A percentile compares a stretch with the other conserved stretches of the same genome.
Evolutionary conservation across 2,113 vertebrate genomes (phyloP).

Genomic region (Macrotis lagotis): DNA sequence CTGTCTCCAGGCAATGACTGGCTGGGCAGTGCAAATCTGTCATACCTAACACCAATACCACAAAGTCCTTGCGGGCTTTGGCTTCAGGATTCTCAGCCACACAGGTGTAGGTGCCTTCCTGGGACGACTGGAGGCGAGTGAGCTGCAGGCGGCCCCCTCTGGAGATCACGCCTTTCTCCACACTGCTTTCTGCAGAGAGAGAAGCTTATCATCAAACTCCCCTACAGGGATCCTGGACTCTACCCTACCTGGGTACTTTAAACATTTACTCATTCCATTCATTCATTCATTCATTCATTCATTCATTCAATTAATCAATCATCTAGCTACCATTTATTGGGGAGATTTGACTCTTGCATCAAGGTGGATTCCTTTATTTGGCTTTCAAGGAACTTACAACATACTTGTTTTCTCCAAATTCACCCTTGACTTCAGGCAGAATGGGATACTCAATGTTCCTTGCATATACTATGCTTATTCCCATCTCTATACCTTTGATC

Average conservation of each 20-base stretch:
- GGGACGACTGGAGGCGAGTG: conserved; percentile 87
- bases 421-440: neutral
- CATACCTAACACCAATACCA: conserved; percentile 88
- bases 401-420: neutral
- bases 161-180: conserved; percentile 83
- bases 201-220: neutral
- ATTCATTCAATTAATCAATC: neutral
- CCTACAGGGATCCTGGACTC: neutral
- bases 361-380: neutral
- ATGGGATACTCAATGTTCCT: neutral
- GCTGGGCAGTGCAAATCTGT: rapidly evolving
- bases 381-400: neutral
- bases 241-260: neutral
- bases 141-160: conserved; percentile 88
- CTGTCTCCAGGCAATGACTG: neutral
- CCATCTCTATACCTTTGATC: neutral
- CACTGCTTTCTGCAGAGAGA: conserved; percentile 65
- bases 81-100: conserved; percentile 83
- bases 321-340: neutral
- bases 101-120: conserved; percentile 91
- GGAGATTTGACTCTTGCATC: neutral
- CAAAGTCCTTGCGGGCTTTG: conserved; percentile 84
- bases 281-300: neutral
- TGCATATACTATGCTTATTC: neutral
- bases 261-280: neutral